phyloP scores from a whole-genome alignment of 2,113 vertebrate species.

The Rissa tridactyla region DNA sequence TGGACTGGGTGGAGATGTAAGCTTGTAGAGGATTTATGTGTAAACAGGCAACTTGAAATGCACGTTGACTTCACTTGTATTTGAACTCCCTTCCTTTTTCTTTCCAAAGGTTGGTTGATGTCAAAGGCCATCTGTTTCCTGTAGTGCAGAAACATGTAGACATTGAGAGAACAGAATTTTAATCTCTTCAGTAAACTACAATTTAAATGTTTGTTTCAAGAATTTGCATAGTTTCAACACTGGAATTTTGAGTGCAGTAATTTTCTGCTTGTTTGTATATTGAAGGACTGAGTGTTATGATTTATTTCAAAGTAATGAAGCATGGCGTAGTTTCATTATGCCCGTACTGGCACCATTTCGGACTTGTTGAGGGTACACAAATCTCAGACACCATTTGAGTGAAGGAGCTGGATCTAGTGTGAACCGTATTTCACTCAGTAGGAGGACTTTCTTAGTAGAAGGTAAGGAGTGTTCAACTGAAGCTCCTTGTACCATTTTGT shows the following conservation, averaged over 20 bases:
- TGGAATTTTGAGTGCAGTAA: background rate
- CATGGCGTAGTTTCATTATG: background rate
- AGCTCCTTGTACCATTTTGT: background rate
- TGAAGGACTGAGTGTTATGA: background rate
- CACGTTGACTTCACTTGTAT: background rate
- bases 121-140: slow-evolving; percentile 65
- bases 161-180: slow-evolving; percentile 1
- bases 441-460: background rate
- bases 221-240: background rate
- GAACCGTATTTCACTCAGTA: background rate
- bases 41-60: slow-evolving; percentile 19
- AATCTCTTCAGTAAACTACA: slow-evolving; percentile 13
- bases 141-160: background rate
- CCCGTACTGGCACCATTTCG: background rate
- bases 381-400: background rate
- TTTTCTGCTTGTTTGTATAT: slow-evolving; percentile 15
- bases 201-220: background rate
- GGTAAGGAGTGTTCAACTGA: background rate
- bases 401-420: background rate
- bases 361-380: background rate
- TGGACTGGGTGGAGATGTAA: background rate
- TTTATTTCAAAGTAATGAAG: background rate
- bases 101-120: background rate
- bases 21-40: background rate
- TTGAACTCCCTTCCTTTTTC: slow-evolving; percentile 40